A percentile compares a stretch with the other conserved stretches of the same genome.
Evolutionary conservation across 2,113 vertebrate species (phyloP).

Genomic region (Chloropsis hardwickii): DNA sequence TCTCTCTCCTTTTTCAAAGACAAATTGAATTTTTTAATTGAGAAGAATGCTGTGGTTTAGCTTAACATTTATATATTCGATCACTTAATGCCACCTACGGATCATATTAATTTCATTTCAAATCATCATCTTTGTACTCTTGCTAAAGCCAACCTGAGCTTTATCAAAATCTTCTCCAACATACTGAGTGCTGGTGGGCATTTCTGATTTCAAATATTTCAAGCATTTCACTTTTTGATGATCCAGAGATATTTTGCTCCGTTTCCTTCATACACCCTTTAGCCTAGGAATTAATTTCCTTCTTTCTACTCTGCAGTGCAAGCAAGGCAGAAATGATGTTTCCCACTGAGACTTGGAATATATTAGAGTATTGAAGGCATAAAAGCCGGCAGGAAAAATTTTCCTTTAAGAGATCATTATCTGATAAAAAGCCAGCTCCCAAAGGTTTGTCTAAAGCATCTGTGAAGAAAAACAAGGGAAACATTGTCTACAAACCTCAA

Average conservation of each 20-base stretch:
- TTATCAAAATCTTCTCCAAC: neutral
- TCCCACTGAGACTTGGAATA: neutral
- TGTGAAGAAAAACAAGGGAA: neutral
- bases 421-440: neutral
- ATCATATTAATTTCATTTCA: neutral
- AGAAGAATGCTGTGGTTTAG: neutral
- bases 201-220: neutral
- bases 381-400: neutral
- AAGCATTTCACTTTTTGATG: slow-evolving; percentile 12
- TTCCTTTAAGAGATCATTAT: neutral
- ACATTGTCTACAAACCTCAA: neutral
- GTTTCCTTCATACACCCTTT: neutral
- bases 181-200: neutral
- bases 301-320: neutral
- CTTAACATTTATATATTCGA: neutral
- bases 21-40: neutral
- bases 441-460: neutral
- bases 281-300: neutral
- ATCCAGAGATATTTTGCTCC: neutral
- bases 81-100: neutral
- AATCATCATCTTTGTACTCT: neutral
- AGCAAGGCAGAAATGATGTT: neutral
- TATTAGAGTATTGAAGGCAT: neutral
- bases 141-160: neutral
- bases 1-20: neutral